Percentiles rank a stretch among this genome's conserved stretches.
These are phyloP conservation scores for Philhelius pedissequus DNA, from an alignment of 2,888 invertebrate genomes.

Conservation along the genomic window DNA sequence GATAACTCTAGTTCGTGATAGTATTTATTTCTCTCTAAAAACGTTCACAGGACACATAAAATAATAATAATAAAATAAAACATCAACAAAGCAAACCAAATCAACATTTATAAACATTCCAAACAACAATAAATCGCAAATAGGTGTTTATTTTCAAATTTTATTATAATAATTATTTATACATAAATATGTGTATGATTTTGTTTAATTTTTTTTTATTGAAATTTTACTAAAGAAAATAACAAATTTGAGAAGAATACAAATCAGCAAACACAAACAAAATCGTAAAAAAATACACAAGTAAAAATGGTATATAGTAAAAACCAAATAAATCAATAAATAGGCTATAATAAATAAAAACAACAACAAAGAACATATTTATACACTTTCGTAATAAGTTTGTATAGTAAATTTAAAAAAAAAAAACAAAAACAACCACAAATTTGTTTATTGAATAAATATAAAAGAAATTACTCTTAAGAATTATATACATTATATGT, in stretches of 20 bases:
- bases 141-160: slow-evolving; percentile 27
- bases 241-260: slow-evolving; percentile 68
- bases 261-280: slow-evolving; percentile 59
- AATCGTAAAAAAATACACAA: slow-evolving; percentile 55
- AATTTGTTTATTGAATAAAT: slow-evolving; percentile 66
- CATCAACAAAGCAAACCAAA: slow-evolving; percentile 72
- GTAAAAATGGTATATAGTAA: slow-evolving; percentile 53
- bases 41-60: slow-evolving; percentile 70
- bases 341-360: slow-evolving; percentile 57
- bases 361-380: slow-evolving; percentile 69
- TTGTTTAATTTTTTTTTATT: neutral
- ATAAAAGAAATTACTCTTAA: slow-evolving; percentile 58
- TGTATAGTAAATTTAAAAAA: slow-evolving; percentile 70
- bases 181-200: neutral
- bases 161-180: neutral
- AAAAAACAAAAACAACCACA: slow-evolving; percentile 62
- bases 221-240: slow-evolving; percentile 12
- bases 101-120: slow-evolving; percentile 45
- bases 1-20: slow-evolving; percentile 80
- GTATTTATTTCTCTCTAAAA: slow-evolving; percentile 77
- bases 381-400: slow-evolving; percentile 70
- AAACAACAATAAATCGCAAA: slow-evolving; percentile 66
- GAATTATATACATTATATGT: slow-evolving; percentile 69
- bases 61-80: slow-evolving; percentile 71
- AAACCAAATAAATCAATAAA: slow-evolving; percentile 67